phyloP scores from a whole-genome alignment of 2,113 vertebrate species.

The Eulemur rufifrons region DNA sequence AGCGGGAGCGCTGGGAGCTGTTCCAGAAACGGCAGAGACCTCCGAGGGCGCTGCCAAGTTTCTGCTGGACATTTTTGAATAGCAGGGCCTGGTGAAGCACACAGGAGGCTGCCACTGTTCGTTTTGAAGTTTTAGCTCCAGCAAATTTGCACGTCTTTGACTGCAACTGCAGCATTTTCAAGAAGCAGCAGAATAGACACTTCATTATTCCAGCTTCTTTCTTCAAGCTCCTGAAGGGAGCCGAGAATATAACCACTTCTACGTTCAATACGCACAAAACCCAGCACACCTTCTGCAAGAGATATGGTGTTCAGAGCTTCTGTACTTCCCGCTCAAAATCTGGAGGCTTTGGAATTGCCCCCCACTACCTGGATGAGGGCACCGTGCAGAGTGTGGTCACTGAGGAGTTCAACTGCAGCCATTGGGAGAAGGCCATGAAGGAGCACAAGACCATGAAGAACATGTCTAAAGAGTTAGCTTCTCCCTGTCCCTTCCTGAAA shows the following conservation, averaged over 20 bases:
- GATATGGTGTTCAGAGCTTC: conserved; percentile 97
- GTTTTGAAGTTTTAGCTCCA: too few species aligned
- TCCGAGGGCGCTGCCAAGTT: too few species aligned
- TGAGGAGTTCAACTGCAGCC: conserved; percentile 91
- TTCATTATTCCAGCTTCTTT: conserved; percentile 92
- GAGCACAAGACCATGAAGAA: conserved; percentile 90
- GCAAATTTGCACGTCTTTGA: too few species aligned
- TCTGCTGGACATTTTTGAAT: too few species aligned
- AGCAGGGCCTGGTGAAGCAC: too few species aligned
- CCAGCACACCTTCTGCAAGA: conserved; percentile 96
- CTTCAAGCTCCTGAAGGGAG: conserved; percentile 95
- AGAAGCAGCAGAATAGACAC: conserved; percentile 95
- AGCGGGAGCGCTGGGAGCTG: too few species aligned
- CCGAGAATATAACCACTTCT: conserved; percentile 92
- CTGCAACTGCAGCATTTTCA: conserved; percentile 91
- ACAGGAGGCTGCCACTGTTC: too few species aligned
- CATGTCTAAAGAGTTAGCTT: conserved; percentile 89
- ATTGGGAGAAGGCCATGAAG: conserved; percentile 94
- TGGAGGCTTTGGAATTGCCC: conserved; percentile 86
- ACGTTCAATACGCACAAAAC: conserved; percentile 94
- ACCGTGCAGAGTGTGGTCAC: conserved; percentile 88
- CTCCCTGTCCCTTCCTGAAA: conserved; percentile 36
- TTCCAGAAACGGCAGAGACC: too few species aligned
- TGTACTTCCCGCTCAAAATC: conserved; percentile 69
- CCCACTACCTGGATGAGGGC: conserved; percentile 94